Percentiles rank a stretch among this genome's conserved stretches.
phyloP scores from a whole-genome alignment of 2,797 vertebrate genomes.

The Typhlichthys eigenmanni region DNA sequence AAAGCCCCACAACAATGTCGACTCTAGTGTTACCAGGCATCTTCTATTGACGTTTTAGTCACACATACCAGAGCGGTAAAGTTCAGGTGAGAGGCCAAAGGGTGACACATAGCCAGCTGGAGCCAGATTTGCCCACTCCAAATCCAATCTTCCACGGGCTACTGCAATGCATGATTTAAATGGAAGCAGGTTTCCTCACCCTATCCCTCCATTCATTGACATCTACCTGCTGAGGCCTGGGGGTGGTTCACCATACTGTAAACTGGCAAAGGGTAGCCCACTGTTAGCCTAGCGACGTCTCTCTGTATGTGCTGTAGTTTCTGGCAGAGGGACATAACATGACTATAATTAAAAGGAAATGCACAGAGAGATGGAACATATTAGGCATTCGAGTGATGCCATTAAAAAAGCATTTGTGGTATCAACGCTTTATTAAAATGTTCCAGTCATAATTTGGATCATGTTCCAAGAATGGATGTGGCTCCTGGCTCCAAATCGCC shows the following conservation, averaged over 20 bases:
- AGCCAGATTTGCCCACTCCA: conserved; percentile 45
- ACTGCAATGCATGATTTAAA: conserved; percentile 50
- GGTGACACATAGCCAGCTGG: conserved; percentile 68
- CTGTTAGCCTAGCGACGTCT: conserved; percentile 47
- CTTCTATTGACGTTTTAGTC: conserved; percentile 66
- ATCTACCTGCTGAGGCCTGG: conserved; percentile 53
- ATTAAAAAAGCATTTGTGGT: conserved; percentile 48
- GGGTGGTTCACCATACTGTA: conserved; percentile 55
- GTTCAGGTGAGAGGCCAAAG: conserved; percentile 66
- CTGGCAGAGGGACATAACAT: conserved; percentile 35
- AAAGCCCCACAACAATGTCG: conserved; percentile 60
- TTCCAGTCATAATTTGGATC: conserved; percentile 63
- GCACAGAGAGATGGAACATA: conserved; percentile 22
- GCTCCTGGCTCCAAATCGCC: conserved; percentile 48
- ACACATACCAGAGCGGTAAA: conserved; percentile 68
- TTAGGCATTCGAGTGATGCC: conserved; percentile 28
- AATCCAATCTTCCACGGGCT: conserved; percentile 67
- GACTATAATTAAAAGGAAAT: conserved; percentile 17
- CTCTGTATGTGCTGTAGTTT: conserved; percentile 35
- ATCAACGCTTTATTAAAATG: conserved; percentile 52
- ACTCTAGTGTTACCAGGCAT: conserved; percentile 55
- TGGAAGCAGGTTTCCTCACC: conserved; percentile 47
- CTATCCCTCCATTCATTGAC: conserved; percentile 25
- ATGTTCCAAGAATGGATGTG: conserved; percentile 56
- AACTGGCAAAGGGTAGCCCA: conserved; percentile 40